A percentile compares a stretch with the other conserved stretches of the same genome.
phyloP scores from a whole-genome alignment of 2,888 invertebrate species.

The Troilus luridus region DNA sequence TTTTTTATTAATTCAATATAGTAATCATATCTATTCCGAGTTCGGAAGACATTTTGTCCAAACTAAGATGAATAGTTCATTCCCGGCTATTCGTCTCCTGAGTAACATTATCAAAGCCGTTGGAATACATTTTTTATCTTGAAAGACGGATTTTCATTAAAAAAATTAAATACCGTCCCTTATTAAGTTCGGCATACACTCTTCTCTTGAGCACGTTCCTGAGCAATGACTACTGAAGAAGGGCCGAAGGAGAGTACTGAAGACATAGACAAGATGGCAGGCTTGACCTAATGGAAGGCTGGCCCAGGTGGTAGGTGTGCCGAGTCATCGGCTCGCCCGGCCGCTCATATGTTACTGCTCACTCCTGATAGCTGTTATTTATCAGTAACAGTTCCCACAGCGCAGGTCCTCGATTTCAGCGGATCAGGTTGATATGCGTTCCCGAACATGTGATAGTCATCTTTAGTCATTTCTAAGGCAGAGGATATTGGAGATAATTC shows the following conservation, averaged over 20 bases:
- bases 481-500: background rate
- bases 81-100: too few relatives aligned
- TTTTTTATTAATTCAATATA: too few relatives aligned
- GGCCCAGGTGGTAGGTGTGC: background rate
- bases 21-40: too few relatives aligned
- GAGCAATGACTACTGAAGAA: background rate
- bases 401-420: background rate
- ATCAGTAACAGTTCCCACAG: slow-evolving; percentile 25
- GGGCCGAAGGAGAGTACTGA: background rate
- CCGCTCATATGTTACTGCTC: slow-evolving; percentile 20
- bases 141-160: too few relatives aligned
- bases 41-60: too few relatives aligned
- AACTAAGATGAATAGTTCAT: too few relatives aligned
- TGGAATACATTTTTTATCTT: too few relatives aligned
- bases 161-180: too few relatives aligned
- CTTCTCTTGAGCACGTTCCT: background rate
- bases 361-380: slow-evolving; percentile 25
- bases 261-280: background rate
- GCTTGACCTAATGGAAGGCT: slow-evolving; percentile 24
- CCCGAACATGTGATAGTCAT: background rate
- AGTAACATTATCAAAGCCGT: too few relatives aligned
- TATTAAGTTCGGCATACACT: background rate
- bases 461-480: background rate
- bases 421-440: slow-evolving; percentile 27
- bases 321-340: background rate